These are phyloP conservation scores for Meloidogyne chitwoodi DNA, from an alignment of 1,140 invertebrate species.

Conservation along the genomic window DNA sequence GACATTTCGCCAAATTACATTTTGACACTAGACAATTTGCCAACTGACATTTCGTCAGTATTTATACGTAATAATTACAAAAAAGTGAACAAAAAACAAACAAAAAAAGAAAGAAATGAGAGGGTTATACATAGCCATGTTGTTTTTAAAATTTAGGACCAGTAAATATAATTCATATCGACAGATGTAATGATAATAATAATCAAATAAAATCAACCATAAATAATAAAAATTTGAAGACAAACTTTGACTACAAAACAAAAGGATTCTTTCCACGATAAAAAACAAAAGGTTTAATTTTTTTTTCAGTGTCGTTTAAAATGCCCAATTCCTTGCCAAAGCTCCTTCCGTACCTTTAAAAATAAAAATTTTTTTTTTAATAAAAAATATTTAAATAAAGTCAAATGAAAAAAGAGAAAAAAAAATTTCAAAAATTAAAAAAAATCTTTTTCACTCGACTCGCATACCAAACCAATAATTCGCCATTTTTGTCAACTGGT, in stretches of 20 bases:
- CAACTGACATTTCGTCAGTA: no score
- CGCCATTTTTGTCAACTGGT: constrained; percentile 17
- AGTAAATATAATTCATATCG: background rate
- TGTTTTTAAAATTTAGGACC: background rate
- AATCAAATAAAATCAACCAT: no score
- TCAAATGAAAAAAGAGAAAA: background rate
- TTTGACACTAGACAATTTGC: no score
- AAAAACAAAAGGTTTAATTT: constrained; percentile 8
- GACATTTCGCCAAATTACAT: no score
- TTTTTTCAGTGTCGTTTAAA: constrained; percentile 2
- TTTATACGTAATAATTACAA: no score
- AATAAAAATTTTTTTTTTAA: background rate
- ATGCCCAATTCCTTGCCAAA: constrained; percentile 27
- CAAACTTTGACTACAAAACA: background rate
- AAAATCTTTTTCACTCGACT: background rate
- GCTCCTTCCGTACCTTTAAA: constrained; percentile 19
- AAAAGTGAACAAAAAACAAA: no score
- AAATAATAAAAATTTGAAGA: no score
- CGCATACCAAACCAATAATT: constrained; percentile 31
- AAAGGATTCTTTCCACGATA: constrained; percentile 15
- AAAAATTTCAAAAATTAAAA: background rate
- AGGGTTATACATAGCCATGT: no score
- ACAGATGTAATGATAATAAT: no score
- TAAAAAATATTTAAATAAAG: background rate
- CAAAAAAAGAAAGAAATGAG: no score